Base-by-base conservation (phyloP, 2,113 vertebrate species). In the Tylochromis polylepis region DNA sequence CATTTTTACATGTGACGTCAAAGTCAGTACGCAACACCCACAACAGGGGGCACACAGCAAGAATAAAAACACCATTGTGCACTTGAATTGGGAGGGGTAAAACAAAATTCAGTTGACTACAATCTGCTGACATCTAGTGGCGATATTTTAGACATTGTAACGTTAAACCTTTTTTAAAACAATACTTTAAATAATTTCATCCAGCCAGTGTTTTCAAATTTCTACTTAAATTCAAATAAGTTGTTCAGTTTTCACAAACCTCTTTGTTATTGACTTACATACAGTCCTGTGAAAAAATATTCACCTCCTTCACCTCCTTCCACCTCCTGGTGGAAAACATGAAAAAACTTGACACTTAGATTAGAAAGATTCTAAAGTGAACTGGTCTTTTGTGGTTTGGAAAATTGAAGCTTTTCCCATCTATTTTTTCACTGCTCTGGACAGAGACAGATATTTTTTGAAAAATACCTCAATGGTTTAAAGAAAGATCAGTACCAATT, bases 1-100 rank as follows among this genome's bases (percentile, higher is more conserved):
- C n/a, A n/a, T n/a, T n/a, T n/a, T n/a, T n/a, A n/a, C n/a, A n/a
- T n/a, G n/a, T n/a, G n/a, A n/a, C n/a, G n/a, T n/a, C n/a, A n/a
- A n/a, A n/a, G n/a, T n/a, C n/a, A n/a, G n/a, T n/a, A n/a, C n/a
- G n/a, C n/a, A 65, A 38, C 34, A 65, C 31, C 60, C 60, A 65
- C 11, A 8, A n/a, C 18, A 38, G 11, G 31, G 31, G 31, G 31
- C 18, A 65, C 11, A 38, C 60, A 65, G 60, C 60, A 36, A 65
- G 60, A 31, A 65, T 65, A n/a, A n/a, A 65, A 12, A 65, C 31
- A n/a, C 0, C 0, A 65, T 36, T 12, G 60, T n/a, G 36, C 3
- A 18, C 3, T 62, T 62, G 59, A 62, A n/a, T 36, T 65, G 59
- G 60, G 0, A 65, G 34, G 8, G 31, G 6, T 6, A 60, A 60